Base-by-base conservation (phyloP, 2,797 vertebrate genomes). In the Poeciliopsis presidionis region DNA sequence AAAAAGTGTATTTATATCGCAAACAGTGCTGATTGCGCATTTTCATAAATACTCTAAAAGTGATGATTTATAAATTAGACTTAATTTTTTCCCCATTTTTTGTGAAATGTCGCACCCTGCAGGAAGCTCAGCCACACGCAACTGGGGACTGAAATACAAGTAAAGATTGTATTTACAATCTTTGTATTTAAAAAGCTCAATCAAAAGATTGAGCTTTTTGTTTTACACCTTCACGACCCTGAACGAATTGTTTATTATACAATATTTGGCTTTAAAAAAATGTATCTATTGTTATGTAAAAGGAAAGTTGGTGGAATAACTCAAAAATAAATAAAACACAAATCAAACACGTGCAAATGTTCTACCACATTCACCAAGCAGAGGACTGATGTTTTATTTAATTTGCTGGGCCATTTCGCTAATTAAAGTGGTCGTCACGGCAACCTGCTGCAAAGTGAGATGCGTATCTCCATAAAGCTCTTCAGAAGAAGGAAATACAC, bases 71-170 rank as follows among this genome's bases (percentile, higher is more conserved):
- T 22, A 39, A 39, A 41, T 67, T 11, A 67, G 6, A 22, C 20
- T 22, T 39, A 5, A 45, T 39, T 43, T 18, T 11, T 16, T n/a
- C 9, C n/a, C 25, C 41, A 67, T 82, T 76, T 14, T 43, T 2
- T 49, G 72, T 59, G 49, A 12, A 41, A 22, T 86, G 70, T 25
- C 80, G 85, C 88, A 2, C 81, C 63, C 91, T 92, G 83, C 80
- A 81, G 91, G 87, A 82, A 6, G 69, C 1, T 51, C 3, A 20
- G n/a, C 3, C 74, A 67, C 55, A 79, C 25, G 87, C 49, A 77
- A 86, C 28, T 9, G n/a, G 18, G 14, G 14, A 73, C 14, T 3
- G 3, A 73, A 41, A 25, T n/a, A 25, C 14, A 55, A 16, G 3
- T 33, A n/a, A 25, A 57, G n/a, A 46, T 8, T 16, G 30, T 30